phyloP scores from a whole-genome alignment of 2,797 vertebrate genomes.

The Phaenicophaeus curvirostris region DNA sequence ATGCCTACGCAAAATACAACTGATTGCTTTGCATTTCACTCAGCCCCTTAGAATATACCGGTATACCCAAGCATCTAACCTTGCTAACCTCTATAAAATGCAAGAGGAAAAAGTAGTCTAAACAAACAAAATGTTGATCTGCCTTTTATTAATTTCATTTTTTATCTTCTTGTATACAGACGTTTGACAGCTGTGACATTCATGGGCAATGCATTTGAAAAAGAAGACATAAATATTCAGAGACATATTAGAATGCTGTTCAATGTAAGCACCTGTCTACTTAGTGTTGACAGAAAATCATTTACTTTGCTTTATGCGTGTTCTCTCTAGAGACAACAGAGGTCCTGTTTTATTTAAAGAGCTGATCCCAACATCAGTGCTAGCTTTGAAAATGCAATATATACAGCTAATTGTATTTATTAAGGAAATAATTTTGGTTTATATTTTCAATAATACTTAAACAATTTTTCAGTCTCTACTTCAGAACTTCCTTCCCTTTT shows the following conservation, averaged over 20 bases:
- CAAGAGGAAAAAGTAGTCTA: conserved; percentile 76
- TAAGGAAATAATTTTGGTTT: conserved; percentile 75
- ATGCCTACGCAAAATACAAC: conserved; percentile 20
- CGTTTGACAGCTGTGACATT: conserved; percentile 95
- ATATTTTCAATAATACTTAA: conserved; percentile 76
- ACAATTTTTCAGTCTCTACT: conserved; percentile 70
- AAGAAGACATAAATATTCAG: conserved; percentile 97
- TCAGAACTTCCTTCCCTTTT: conserved; percentile 50
- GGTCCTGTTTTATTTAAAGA: conserved; percentile 92
- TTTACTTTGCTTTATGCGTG: conserved; percentile 92
- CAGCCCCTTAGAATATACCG: conserved; percentile 48
- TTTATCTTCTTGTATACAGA: conserved; percentile 85
- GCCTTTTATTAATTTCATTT: conserved; percentile 93
- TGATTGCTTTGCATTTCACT: conserved; percentile 44
- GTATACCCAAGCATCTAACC: conserved; percentile 35
- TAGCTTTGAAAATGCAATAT: conserved; percentile 78
- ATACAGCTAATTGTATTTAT: conserved; percentile 80
- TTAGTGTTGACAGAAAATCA: conserved; percentile 95
- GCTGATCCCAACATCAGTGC: conserved; percentile 75
- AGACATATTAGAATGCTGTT: conserved; percentile 95
- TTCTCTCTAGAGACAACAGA: conserved; percentile 84
- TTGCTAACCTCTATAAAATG: conserved; percentile 31
- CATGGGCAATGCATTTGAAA: conserved; percentile 91
- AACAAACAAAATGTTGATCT: conserved; percentile 90
- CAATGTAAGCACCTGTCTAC: conserved; percentile 97